Evolutionary conservation across 2,797 vertebrate species (phyloP), one percentile per base, ranked within the genome.

Genomic region (Dryobates pubescens): DNA sequence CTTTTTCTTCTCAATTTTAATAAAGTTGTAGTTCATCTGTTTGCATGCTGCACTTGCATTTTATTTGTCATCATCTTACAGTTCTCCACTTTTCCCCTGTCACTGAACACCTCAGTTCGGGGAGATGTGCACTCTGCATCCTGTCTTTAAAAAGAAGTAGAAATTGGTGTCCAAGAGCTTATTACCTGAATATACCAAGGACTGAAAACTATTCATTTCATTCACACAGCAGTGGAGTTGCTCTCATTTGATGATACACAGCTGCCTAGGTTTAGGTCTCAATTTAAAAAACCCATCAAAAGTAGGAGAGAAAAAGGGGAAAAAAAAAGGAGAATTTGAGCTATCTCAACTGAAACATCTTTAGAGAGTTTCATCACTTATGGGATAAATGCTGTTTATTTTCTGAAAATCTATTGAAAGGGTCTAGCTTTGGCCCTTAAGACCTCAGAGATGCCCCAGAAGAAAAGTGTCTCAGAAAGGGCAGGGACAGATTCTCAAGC

Each of bases 11-110:
- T 49, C 62, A 70, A n/a, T 81, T 94, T 95, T 74, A 97, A 97
- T 97, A 97, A 97, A 97, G 93, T 95, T 97, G 92, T 83, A 90
- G 89, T 93, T 95, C 51, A 30, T 86, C 87, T 84, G 17, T 7
- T 92, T 95, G 96, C 96, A 97, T 88, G 91, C 94, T 88, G 92
- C 90, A 62, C 75, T 93, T 91, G 87, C 76, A 89, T 97, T 97
- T 96, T 97, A 61, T 97, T 96, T 91, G 47, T 57, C 71, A 73
- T 69, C 53, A 74, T 82, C 15, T 69, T 61, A 62, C 36, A 27
- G n/a, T 93, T 86, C 82, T 94, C 32, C 17, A 24, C 68, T 84
- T 84, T 94, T 74, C 14, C 32, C 34, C 19, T 77, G 2, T 61
- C 32, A 63, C 13, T 71, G 65, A 91, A 41, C 0, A 3, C 75